Base-by-base conservation (phyloP, 2,113 vertebrate genomes). In the Carettochelys insculpta region DNA sequence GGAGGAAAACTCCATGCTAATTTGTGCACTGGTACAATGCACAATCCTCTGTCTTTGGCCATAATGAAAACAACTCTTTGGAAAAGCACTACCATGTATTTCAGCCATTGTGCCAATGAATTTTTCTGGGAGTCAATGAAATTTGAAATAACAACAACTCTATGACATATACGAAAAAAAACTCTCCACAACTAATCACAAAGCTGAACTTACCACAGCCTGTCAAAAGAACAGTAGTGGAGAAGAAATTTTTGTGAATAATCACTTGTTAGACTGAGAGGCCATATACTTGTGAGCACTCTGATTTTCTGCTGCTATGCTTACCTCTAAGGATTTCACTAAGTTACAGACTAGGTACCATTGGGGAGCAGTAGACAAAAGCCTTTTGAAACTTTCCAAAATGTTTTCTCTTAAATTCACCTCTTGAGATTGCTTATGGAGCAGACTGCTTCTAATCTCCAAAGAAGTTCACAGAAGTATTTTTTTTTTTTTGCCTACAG, bases 311-410 rank as follows among this genome's bases (percentile, higher is more conserved):
- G 10, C 83, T 90, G 76, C 12, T 68, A 87, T 87, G 3, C 75
- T 51, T 94, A 68, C 87, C 53, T 77, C 85, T 76, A 61, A 90
- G 92, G 85, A 52, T 41, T 92, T 92, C 81, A 75, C 93, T 54
- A 89, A 61, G 27, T 90, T 94, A 51, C 94, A 83, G 29, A 43
- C 34, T n/a, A 80, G 45, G 83, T 56, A 92, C n/a, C 51, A 50
- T 38, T 94, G 94, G 86, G 25, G 48, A 90, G 81, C 51, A 88
- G n/a, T 75, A 86, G 76, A 90, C 65, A 78, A 80, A 90, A 24
- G 50, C 38, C 29, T 53, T 80, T 29, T 53, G 82, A 87, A 81
- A 17, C 53, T 0, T 0, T 34, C 52, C 68, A 52, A 43, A 38
- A 77, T 83, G 45, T 27, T 79, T 89, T 53, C 25, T 65, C 52